Evolutionary conservation across 1,140 invertebrate species (phyloP).

Genomic region (Neodiprion pinetum): DNA sequence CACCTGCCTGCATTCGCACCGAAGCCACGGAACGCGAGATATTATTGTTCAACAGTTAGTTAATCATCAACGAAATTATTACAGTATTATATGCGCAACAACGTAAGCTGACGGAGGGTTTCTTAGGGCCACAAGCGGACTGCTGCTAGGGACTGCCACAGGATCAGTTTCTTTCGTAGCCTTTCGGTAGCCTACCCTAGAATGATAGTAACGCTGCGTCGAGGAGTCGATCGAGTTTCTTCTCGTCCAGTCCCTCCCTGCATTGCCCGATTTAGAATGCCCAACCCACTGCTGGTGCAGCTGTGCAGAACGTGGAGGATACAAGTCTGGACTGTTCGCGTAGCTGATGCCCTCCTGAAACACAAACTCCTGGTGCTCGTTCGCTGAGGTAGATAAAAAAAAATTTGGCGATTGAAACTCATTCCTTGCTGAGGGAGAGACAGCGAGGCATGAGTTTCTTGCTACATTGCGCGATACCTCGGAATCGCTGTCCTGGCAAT

Average conservation of each 20-base stretch:
- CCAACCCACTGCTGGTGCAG: constrained; percentile 40
- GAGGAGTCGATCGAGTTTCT: constrained; percentile 53
- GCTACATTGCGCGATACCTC: constrained; percentile 44
- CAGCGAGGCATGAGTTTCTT: neutral
- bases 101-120: too few species aligned
- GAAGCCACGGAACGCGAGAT: constrained; percentile 38
- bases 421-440: neutral
- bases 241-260: constrained; percentile 43
- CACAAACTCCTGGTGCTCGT: constrained; percentile 38
- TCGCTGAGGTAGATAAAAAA: neutral
- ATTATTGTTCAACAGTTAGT: constrained; percentile 12
- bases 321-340: constrained; percentile 53
- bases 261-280: constrained; percentile 34
- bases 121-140: too few species aligned
- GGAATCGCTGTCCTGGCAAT: constrained; percentile 52
- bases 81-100: neutral
- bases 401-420: neutral
- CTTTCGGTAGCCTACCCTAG: constrained; percentile 52
- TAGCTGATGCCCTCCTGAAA: constrained; percentile 52
- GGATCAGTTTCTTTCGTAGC: neutral
- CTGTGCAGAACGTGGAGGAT: constrained; percentile 33
- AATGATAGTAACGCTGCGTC: constrained; percentile 54
- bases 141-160: neutral
- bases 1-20: constrained; percentile 45
- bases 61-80: neutral